Evolutionary conservation across 2,888 invertebrate species (phyloP).

Genomic region (Tenthredo livida): DNA sequence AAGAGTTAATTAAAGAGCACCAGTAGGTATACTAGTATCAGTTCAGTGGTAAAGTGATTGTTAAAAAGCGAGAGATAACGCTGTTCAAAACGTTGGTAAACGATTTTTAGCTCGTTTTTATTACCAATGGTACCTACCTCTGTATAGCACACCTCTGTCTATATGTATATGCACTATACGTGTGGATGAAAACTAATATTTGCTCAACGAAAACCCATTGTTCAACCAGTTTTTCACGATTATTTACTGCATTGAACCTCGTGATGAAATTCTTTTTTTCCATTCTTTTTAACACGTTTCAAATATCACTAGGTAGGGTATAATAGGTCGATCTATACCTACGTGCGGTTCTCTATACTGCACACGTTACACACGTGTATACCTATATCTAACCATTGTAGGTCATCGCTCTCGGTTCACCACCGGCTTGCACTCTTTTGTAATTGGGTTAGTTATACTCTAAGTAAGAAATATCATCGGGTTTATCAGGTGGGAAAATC

Average conservation of each 20-base stretch:
- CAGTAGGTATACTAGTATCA: background rate
- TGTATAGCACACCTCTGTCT: background rate
- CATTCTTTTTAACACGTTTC: background rate
- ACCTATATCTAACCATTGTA: background rate
- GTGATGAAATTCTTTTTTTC: background rate
- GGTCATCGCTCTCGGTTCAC: conserved; percentile 24
- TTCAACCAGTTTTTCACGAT: conserved; percentile 1
- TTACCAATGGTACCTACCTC: background rate
- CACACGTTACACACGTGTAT: background rate
- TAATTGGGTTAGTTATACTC: conserved; percentile 45
- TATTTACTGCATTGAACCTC: conserved; percentile 22
- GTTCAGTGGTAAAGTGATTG: background rate
- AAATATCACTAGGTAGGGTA: background rate
- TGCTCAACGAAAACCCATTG: conserved; percentile 9
- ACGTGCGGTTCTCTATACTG: background rate
- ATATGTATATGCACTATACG: background rate
- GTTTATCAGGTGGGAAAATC: conserved; percentile 43
- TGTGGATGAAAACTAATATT: conserved; percentile 28
- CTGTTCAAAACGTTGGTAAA: background rate
- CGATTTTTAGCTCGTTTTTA: conserved; percentile 4
- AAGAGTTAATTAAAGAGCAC: background rate
- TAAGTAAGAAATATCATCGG: conserved; percentile 46
- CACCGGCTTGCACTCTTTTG: conserved; percentile 11
- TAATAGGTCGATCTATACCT: background rate
- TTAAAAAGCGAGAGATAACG: conserved; percentile 10